Percentiles rank a stretch among this genome's conserved stretches.
Evolutionary conservation across 2,113 vertebrate genomes (phyloP).

Genomic region (Chaetura pelagica): DNA sequence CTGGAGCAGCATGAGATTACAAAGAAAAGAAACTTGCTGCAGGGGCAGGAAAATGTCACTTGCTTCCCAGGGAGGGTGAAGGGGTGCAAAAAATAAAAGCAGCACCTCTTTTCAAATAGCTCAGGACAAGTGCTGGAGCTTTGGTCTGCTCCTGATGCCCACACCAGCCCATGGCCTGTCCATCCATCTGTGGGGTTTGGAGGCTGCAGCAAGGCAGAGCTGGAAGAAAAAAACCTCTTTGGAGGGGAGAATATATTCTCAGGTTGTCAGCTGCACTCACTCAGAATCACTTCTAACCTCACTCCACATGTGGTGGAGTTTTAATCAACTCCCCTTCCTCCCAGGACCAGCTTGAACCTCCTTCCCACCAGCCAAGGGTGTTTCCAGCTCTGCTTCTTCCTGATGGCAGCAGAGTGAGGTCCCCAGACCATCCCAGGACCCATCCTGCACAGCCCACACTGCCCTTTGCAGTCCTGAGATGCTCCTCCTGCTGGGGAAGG

Average conservation of each 20-base stretch:
- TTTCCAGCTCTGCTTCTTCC: background rate
- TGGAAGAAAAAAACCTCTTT: background rate
- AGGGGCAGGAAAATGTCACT: background rate
- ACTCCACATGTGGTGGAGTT: background rate
- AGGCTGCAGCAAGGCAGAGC: background rate
- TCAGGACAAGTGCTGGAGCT: accelerated
- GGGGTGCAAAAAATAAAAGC: background rate
- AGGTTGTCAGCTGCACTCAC: background rate
- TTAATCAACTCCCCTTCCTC: background rate
- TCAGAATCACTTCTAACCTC: background rate
- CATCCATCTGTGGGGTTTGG: accelerated
- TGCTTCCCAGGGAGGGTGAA: background rate
- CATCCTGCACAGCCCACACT: background rate
- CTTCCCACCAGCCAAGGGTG: background rate
- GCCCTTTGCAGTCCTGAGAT: accelerated
- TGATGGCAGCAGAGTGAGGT: background rate
- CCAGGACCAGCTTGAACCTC: background rate
- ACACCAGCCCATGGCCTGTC: background rate
- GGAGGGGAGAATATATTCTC: background rate
- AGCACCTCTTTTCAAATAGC: background rate
- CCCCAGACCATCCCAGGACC: background rate
- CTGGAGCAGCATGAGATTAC: background rate
- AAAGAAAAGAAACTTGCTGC: background rate
- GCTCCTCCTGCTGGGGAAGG: background rate
- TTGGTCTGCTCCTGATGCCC: background rate